Conservation (phyloP, 2,797 vertebrate species). For the Setipinna tenuifilis region DNA sequence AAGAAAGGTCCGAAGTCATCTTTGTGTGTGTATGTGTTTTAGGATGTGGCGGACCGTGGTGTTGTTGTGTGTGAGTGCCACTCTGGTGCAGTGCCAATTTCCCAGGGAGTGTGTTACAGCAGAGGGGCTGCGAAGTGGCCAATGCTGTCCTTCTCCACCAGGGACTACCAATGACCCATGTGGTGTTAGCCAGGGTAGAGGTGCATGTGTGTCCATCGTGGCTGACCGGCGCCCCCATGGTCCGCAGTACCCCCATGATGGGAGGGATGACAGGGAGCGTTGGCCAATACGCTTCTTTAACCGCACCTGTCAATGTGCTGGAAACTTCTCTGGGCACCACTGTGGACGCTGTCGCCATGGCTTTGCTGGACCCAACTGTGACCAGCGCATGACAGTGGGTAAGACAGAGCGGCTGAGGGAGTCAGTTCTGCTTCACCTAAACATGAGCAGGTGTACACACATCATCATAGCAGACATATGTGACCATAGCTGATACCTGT, state of each 20-base stretch:
- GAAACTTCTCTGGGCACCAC: constrained; percentile 86
- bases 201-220: constrained; percentile 78
- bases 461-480: not conserved
- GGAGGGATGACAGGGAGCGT: constrained; percentile 88
- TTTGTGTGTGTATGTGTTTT: constrained; percentile 16
- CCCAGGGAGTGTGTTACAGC: constrained; percentile 83
- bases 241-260: constrained; percentile 88
- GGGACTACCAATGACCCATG: constrained; percentile 79
- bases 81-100: constrained; percentile 79
- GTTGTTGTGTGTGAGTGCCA: constrained; percentile 57
- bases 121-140: constrained; percentile 76
- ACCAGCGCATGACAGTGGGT: constrained; percentile 82
- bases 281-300: constrained; percentile 95
- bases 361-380: constrained; percentile 82
- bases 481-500: not conserved
- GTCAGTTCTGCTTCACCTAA: not conserved
- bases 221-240: constrained; percentile 84
- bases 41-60: constrained; percentile 68
- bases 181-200: constrained; percentile 81
- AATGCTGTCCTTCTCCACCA: constrained; percentile 87
- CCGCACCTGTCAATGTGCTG: constrained; percentile 85
- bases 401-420: constrained; percentile 56
- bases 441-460: not conserved
- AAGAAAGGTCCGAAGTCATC: too few relatives aligned
- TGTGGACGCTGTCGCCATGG: constrained; percentile 87